Conservation (phyloP, 1,140 invertebrate species). For the Drosophila kepulauana region DNA sequence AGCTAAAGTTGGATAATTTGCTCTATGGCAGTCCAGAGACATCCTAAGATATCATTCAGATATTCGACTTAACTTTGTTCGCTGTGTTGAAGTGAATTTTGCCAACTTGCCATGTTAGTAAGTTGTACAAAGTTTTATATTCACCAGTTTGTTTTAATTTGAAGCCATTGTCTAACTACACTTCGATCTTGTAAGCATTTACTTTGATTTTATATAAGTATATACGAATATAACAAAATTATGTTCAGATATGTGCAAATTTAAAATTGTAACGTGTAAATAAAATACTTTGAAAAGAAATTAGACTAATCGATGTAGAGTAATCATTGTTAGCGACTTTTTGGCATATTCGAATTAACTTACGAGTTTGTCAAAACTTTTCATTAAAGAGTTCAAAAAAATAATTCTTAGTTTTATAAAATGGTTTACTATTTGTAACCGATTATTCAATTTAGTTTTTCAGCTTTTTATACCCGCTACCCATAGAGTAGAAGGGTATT, state of each 20-base stretch:
- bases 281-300: not conserved
- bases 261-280: slow-evolving; percentile 12
- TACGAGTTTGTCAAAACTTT: no score
- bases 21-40: slow-evolving; percentile 71
- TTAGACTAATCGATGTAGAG: no score
- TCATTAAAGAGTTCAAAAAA: no score
- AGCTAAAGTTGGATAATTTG: slow-evolving; percentile 84
- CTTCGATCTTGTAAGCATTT: slow-evolving; percentile 34
- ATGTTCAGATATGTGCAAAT: slow-evolving; percentile 22
- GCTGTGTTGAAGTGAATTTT: slow-evolving; percentile 50
- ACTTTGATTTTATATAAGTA: slow-evolving; percentile 50
- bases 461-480: no score
- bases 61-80: slow-evolving; percentile 4
- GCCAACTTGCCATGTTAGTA: slow-evolving; percentile 69
- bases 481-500: no score
- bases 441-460: no score
- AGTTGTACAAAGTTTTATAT: slow-evolving; percentile 68
- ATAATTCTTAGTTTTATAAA: no score
- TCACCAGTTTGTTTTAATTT: slow-evolving; percentile 19
- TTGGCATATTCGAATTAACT: no score
- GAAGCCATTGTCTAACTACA: not conserved
- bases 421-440: no score
- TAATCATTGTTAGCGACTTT: no score
- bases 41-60: slow-evolving; percentile 29
- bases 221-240: slow-evolving; percentile 15